Conservation (phyloP, 2,888 invertebrate genomes). For the Noctua comes region DNA sequence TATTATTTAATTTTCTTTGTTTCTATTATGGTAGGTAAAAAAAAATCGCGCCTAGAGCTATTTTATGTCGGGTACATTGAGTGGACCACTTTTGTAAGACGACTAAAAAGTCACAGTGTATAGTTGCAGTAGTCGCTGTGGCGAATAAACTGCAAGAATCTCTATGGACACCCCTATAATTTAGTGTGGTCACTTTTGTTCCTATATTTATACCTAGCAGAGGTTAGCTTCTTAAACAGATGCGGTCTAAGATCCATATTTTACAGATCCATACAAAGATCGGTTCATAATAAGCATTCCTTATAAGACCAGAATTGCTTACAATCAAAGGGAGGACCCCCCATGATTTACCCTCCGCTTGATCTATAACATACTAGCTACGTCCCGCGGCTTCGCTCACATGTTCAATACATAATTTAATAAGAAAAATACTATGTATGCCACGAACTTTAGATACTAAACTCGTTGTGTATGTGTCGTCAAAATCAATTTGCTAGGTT, state of each 20-base stretch:
- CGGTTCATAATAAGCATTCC: slow-evolving; percentile 29
- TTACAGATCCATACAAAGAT: slow-evolving; percentile 38
- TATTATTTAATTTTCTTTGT: no score
- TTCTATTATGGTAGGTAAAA: no score
- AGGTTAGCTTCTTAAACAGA: slow-evolving; percentile 31
- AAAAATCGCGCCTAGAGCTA: no score
- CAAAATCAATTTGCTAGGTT: background rate
- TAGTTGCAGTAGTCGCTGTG: no score
- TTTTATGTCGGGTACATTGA: no score
- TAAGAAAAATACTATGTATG: background rate
- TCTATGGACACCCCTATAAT: background rate
- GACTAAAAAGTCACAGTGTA: no score
- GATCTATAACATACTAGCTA: slow-evolving; percentile 26
- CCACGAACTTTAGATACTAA: background rate
- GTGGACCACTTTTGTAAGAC: no score
- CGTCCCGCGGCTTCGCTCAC: slow-evolving; percentile 5
- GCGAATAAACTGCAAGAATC: no score
- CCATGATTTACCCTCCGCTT: slow-evolving; percentile 8
- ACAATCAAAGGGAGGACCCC: slow-evolving; percentile 31
- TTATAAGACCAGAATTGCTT: slow-evolving; percentile 39
- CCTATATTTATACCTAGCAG: background rate
- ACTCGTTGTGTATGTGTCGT: background rate
- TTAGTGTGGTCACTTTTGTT: background rate
- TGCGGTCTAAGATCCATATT: slow-evolving; percentile 21
- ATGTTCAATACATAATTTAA: background rate